Percentiles rank a stretch among this genome's conserved stretches.
These are phyloP conservation scores for Drosophila melanica DNA, from an alignment of 1,140 invertebrate species.

Conservation along the genomic window DNA sequence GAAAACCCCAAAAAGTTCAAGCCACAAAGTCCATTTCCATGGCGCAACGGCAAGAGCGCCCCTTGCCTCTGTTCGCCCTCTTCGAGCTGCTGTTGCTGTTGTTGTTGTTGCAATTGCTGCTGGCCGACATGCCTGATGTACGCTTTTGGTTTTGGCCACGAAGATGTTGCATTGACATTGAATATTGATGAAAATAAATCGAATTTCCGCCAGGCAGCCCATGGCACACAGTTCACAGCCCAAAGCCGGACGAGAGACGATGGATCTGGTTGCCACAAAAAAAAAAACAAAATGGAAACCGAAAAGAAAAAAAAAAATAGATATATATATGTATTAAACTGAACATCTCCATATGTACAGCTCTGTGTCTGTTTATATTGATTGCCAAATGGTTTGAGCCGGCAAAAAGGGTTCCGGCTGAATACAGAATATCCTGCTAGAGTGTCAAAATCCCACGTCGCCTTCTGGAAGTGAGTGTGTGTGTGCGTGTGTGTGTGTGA, in stretches of 20 bases:
- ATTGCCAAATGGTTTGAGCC: constrained; percentile 62
- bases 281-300: constrained; percentile 22
- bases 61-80: background rate
- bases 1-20: constrained; percentile 78
- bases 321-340: background rate
- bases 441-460: constrained; percentile 72
- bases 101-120: constrained; percentile 27
- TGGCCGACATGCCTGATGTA: constrained; percentile 69
- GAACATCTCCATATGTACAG: constrained; percentile 45
- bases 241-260: constrained; percentile 23
- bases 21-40: constrained; percentile 80
- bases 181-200: constrained; percentile 83
- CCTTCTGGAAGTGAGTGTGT: constrained; percentile 13
- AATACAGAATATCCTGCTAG: constrained; percentile 54
- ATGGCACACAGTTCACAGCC: constrained; percentile 23
- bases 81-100: too few species aligned
- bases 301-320: constrained; percentile 2
- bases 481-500: constrained; percentile 12
- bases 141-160: constrained; percentile 70
- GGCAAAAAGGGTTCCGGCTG: constrained; percentile 67
- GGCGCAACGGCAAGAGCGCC: constrained; percentile 23
- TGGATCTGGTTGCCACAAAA: constrained; percentile 23
- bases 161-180: constrained; percentile 82
- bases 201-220: constrained; percentile 76
- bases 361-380: constrained; percentile 52